Evolutionary conservation across 1,140 invertebrate genomes (phyloP).

Genomic region (Drosophila murphyi): DNA sequence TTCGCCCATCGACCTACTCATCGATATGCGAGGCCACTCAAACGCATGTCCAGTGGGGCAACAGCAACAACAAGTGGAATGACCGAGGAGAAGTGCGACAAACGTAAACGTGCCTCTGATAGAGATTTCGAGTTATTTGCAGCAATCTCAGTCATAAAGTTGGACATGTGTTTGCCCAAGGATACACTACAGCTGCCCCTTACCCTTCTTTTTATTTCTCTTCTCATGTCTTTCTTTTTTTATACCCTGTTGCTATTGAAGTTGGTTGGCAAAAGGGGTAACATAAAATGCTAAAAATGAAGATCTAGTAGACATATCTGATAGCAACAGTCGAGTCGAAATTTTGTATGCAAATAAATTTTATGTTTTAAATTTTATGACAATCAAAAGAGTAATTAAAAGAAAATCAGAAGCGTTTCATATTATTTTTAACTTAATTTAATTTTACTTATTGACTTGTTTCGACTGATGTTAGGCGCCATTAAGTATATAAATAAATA

Average conservation of each 20-base stretch:
- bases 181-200: conserved; percentile 2
- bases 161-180: conserved; percentile 42
- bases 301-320: too few relatives aligned
- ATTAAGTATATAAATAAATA: too few relatives aligned
- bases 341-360: too few relatives aligned
- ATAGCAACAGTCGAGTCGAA: too few relatives aligned
- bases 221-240: neutral
- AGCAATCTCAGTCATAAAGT: conserved; percentile 72
- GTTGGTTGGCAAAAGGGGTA: neutral
- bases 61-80: neutral
- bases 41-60: conserved; percentile 22
- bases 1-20: conserved; percentile 49
- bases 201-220: conserved; percentile 1
- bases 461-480: too few relatives aligned
- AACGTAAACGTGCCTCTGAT: conserved; percentile 62
- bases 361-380: too few relatives aligned
- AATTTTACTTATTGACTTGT: too few relatives aligned
- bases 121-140: conserved; percentile 76
- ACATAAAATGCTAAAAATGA: too few relatives aligned
- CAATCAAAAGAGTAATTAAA: too few relatives aligned
- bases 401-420: too few relatives aligned
- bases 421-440: too few relatives aligned
- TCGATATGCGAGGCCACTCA: conserved; percentile 51
- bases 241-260: neutral
- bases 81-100: neutral